Evolutionary conservation across 2,797 vertebrate genomes (phyloP).

Genomic region (Choloepus didactylus): DNA sequence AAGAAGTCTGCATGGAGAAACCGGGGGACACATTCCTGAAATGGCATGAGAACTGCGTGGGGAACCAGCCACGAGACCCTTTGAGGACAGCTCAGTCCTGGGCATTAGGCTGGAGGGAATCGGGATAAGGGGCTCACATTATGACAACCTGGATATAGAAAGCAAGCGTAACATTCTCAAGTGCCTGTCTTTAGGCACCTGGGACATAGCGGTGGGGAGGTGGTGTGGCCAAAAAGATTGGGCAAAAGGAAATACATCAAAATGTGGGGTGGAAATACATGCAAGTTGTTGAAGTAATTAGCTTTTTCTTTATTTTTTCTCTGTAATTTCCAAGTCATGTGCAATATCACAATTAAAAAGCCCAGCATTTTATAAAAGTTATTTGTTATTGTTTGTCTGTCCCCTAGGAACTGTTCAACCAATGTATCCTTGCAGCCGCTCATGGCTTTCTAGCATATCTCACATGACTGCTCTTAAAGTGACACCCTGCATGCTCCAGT

Average conservation of each 20-base stretch:
- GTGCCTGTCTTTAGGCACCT: not conserved
- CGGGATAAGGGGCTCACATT: not conserved
- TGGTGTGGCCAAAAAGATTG: not conserved
- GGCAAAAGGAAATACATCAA: not conserved
- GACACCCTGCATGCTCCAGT: not conserved
- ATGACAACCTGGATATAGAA: not conserved
- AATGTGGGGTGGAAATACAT: not conserved
- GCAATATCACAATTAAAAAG: constrained; percentile 35
- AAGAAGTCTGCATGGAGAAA: not conserved
- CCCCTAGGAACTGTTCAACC: not conserved
- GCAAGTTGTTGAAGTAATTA: not conserved
- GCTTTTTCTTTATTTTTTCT: not conserved
- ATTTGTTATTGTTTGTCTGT: not conserved
- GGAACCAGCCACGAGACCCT: not conserved
- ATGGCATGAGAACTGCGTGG: not conserved
- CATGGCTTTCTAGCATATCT: not conserved
- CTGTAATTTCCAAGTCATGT: constrained; percentile 11
- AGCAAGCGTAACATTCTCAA: not conserved
- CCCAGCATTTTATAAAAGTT: not conserved
- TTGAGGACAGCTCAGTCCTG: not conserved
- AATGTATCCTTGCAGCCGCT: not conserved
- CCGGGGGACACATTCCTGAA: not conserved
- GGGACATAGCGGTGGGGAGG: not conserved
- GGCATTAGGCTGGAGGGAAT: not conserved
- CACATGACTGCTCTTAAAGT: not conserved